Evolutionary conservation across 2,113 vertebrate species (phyloP).

Genomic region (Jacana jacana): DNA sequence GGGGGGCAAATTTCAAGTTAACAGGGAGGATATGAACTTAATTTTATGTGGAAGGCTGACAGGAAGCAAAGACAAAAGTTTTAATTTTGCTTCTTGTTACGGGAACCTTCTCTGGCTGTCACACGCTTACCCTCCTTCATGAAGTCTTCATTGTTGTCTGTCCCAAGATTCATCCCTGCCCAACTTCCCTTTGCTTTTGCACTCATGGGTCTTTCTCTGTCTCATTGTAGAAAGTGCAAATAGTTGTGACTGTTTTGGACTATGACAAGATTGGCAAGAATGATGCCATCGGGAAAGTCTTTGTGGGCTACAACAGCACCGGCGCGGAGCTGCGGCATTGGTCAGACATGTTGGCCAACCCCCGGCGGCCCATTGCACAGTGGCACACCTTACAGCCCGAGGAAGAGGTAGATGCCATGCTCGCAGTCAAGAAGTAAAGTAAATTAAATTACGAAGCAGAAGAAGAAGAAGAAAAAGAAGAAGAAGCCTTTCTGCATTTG

Average conservation of each 20-base stretch:
- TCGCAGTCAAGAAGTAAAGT: constrained; percentile 93
- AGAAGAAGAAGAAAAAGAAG: constrained; percentile 26
- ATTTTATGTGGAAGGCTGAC: not conserved
- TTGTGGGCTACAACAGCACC: constrained; percentile 97
- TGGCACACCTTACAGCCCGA: constrained; percentile 96
- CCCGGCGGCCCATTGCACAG: constrained; percentile 96
- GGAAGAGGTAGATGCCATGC: constrained; percentile 96
- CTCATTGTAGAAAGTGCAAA: constrained; percentile 92
- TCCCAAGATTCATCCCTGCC: not conserved
- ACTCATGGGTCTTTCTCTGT: not conserved
- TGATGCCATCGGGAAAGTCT: constrained; percentile 98
- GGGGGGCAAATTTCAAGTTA: not conserved
- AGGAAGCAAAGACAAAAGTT: not conserved
- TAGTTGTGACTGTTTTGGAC: constrained; percentile 99
- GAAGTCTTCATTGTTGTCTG: not conserved
- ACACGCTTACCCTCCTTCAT: not conserved
- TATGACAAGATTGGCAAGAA: constrained; percentile 99
- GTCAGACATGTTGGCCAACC: constrained; percentile 99
- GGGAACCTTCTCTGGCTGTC: not conserved
- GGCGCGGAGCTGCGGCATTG: constrained; percentile 97
- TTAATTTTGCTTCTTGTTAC: not conserved
- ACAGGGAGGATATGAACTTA: not conserved
- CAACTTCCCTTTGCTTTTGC: not conserved
- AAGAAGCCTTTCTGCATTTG: constrained; percentile 85
- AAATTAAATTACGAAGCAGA: constrained; percentile 29